Evolutionary conservation across 2,888 invertebrate species (phyloP).

Genomic region (Augiades crinisus): DNA sequence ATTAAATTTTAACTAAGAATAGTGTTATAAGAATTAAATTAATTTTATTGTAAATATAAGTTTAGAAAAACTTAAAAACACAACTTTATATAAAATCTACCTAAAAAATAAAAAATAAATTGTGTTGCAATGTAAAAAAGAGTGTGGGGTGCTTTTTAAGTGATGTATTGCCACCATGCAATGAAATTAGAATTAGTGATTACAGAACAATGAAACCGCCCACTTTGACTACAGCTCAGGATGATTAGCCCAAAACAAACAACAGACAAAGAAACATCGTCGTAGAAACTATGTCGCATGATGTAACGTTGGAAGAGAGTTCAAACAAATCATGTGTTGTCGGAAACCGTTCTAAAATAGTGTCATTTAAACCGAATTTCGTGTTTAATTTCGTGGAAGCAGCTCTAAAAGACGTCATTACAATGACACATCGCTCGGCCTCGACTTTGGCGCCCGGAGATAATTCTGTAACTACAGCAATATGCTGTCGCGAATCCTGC

Average conservation of each 20-base stretch:
- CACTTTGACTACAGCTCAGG: no score
- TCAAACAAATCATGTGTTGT: not conserved
- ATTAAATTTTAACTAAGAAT: no score
- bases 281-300: not conserved
- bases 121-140: no score
- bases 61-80: no score
- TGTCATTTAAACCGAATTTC: constrained; percentile 5
- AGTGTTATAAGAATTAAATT: not conserved
- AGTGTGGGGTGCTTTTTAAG: no score
- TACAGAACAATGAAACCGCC: no score
- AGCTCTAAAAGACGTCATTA: constrained; percentile 9
- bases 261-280: not conserved
- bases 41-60: no score
- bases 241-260: not conserved
- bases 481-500: no score
- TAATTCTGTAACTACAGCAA: constrained; percentile 10
- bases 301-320: not conserved
- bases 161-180: no score
- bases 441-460: constrained; percentile 16
- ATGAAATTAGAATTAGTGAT: no score
- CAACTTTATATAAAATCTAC: no score
- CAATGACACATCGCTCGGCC: constrained; percentile 14
- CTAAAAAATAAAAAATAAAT: no score
- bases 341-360: constrained; percentile 2
- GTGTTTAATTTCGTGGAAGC: constrained; percentile 9